Conservation (phyloP, 2,888 invertebrate species). For the Acleris laterana region DNA sequence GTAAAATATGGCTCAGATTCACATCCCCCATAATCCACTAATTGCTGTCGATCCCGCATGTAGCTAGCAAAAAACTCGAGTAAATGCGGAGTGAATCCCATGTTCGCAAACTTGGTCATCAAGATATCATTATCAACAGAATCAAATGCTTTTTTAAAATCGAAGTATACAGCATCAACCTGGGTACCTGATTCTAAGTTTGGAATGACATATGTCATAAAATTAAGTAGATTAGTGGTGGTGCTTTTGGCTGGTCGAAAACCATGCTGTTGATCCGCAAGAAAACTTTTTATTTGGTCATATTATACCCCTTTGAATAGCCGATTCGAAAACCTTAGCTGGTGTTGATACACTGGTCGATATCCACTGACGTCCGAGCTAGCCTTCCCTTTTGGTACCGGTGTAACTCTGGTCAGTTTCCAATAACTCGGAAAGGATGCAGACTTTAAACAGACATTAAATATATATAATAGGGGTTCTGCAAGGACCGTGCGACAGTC, state of each 20-base stretch:
- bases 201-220: background rate
- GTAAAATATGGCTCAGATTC: slow-evolving; percentile 21
- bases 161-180: slow-evolving; percentile 25
- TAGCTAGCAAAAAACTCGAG: slow-evolving; percentile 23
- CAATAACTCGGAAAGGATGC: background rate
- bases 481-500: slow-evolving; percentile 34
- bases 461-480: slow-evolving; percentile 33
- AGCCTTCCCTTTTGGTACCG: slow-evolving; percentile 26
- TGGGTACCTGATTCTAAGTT: slow-evolving; percentile 12
- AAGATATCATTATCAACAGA: slow-evolving; percentile 25
- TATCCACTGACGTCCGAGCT: slow-evolving; percentile 10
- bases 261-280: slow-evolving; percentile 25
- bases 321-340: slow-evolving; percentile 34
- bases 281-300: background rate
- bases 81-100: slow-evolving; percentile 18
- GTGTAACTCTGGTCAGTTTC: slow-evolving; percentile 14
- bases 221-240: slow-evolving; percentile 5
- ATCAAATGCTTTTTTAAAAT: slow-evolving; percentile 22
- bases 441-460: slow-evolving; percentile 18
- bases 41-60: slow-evolving; percentile 21
- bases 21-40: slow-evolving; percentile 17
- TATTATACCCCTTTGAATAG: slow-evolving; percentile 6
- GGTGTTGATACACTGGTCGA: slow-evolving; percentile 25
- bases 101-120: slow-evolving; percentile 9
- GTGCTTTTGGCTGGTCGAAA: slow-evolving; percentile 14